Evolutionary conservation across 2,113 vertebrate species (phyloP).

Genomic region (Eulemur macaco): DNA sequence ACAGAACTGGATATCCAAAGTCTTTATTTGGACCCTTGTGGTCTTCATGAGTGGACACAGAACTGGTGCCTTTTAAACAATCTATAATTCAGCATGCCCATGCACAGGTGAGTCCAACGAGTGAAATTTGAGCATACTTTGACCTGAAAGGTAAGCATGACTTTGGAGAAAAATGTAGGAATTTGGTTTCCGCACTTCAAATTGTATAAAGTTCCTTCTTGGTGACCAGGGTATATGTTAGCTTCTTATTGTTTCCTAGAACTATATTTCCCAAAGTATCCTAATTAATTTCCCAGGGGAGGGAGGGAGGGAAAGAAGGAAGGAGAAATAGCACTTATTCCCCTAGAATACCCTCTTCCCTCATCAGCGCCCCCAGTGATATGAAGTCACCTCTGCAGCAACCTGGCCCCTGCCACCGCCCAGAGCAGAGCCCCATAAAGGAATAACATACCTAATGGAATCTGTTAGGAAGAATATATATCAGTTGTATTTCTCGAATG

Average conservation of each 20-base stretch:
- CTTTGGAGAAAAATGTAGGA: neutral
- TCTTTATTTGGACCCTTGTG: neutral
- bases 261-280: neutral
- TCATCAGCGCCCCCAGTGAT: neutral
- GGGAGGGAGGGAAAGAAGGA: neutral
- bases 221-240: neutral
- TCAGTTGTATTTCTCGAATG: neutral
- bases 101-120: neutral
- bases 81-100: neutral
- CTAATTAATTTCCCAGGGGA: neutral
- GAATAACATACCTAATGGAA: neutral
- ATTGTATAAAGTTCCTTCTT: neutral
- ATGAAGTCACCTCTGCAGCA: neutral
- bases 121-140: neutral
- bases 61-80: neutral
- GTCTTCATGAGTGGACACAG: neutral
- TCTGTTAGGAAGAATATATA: neutral
- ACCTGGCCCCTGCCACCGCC: neutral
- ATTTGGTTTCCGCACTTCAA: neutral
- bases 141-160: neutral
- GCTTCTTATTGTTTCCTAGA: neutral
- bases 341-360: neutral
- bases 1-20: neutral
- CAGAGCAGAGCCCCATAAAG: neutral
- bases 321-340: neutral